phyloP scores from a whole-genome alignment of 2,113 vertebrate genomes.

The Cranoglanis bouderius region DNA sequence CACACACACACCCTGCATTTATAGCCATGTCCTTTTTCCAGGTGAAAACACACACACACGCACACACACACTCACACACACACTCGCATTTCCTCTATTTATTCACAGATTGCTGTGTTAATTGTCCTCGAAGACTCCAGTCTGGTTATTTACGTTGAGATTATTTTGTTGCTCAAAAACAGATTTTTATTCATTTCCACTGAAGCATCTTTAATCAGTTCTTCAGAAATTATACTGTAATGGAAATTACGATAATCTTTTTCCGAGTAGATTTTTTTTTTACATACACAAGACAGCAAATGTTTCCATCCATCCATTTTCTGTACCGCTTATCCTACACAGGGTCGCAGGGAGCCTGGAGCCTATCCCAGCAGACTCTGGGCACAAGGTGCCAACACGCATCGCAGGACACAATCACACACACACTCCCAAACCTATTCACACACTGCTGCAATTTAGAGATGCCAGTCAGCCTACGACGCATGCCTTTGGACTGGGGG shows the following conservation, averaged over 20 bases:
- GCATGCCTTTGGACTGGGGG: too few relatives aligned
- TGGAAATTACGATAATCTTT: not conserved
- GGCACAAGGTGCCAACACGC: too few relatives aligned
- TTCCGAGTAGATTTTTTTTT: too few relatives aligned
- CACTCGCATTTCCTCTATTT: not conserved
- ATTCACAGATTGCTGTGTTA: not conserved
- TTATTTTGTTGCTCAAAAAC: not conserved
- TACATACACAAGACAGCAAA: too few relatives aligned
- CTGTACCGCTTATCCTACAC: too few relatives aligned
- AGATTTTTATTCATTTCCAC: not conserved
- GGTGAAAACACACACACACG: slow-evolving; percentile 1
- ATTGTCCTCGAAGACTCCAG: not conserved
- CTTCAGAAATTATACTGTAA: not conserved
- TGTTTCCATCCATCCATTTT: too few relatives aligned
- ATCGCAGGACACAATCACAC: too few relatives aligned
- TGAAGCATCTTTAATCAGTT: not conserved
- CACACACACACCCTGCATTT: not conserved
- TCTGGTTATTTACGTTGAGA: not conserved
- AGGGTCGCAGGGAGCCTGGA: too few relatives aligned
- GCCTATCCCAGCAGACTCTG: too few relatives aligned
- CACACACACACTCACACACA: not conserved
- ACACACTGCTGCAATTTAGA: too few relatives aligned
- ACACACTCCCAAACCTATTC: too few relatives aligned
- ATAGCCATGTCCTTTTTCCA: not conserved
- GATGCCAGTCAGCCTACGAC: too few relatives aligned